Conservation (phyloP, 2,888 invertebrate genomes). For the Rhagonycha fulva region DNA sequence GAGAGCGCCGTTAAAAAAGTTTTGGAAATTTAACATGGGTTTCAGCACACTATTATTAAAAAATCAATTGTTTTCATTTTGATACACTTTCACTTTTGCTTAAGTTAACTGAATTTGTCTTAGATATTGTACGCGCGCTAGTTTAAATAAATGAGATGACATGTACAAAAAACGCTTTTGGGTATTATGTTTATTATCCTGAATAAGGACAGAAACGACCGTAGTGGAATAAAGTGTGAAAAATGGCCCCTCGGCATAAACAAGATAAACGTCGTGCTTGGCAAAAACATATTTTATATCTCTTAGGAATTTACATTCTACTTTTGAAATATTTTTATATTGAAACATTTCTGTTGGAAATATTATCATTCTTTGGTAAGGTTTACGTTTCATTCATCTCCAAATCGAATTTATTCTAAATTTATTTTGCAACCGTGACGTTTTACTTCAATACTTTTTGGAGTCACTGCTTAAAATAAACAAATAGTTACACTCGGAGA, state of each 20-base stretch:
- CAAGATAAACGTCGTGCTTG: conserved; percentile 12
- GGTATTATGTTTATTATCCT: conserved; percentile 19
- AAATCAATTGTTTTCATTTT: neutral
- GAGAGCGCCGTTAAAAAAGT: neutral
- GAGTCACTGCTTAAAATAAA: neutral
- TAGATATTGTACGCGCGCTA: conserved; percentile 1
- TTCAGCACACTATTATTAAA: neutral
- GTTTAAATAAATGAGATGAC: conserved; percentile 15
- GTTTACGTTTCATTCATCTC: neutral
- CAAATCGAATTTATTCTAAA: neutral
- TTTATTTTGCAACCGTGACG: neutral
- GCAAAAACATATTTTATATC: conserved; percentile 3
- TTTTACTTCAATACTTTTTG: neutral
- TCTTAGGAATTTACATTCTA: neutral
- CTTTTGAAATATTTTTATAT: neutral
- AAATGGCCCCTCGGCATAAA: conserved; percentile 13
- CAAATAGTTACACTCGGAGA: neutral
- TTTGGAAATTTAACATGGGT: neutral
- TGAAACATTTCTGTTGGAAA: neutral
- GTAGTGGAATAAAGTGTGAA: conserved; percentile 13
- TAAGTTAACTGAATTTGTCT: neutral
- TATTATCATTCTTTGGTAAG: neutral
- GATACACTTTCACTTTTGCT: neutral
- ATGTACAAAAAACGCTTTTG: conserved; percentile 2
- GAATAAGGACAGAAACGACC: conserved; percentile 16